These are phyloP conservation scores for Unio pictorum DNA, from an alignment of 2,888 invertebrate species.

Conservation along the genomic window DNA sequence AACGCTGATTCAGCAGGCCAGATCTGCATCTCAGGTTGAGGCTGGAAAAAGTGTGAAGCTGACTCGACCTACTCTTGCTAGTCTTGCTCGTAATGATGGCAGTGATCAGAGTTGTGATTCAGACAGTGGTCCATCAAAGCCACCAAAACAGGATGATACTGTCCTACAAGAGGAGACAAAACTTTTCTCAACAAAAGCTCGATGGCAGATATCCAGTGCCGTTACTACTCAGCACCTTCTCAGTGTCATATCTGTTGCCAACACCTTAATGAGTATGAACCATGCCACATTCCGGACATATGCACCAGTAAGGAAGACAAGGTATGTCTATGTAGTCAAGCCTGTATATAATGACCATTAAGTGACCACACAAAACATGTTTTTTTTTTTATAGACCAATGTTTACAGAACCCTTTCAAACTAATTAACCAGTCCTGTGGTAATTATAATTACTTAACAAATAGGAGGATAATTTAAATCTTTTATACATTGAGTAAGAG, in stretches of 20 bases:
- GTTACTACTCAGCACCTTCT: constrained; percentile 96
- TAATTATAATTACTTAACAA: no score
- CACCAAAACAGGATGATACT: background rate
- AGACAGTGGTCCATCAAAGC: constrained; percentile 1
- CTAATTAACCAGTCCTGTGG: no score
- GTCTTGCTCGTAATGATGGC: no score
- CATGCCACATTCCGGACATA: constrained; percentile 84
- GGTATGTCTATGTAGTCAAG: background rate
- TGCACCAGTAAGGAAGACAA: constrained; percentile 11
- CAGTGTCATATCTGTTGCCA: constrained; percentile 93
- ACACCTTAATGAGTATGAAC: constrained; percentile 97
- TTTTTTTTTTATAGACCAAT: no score
- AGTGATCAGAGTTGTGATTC: background rate
- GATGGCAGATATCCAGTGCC: constrained; percentile 97
- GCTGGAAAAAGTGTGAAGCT: constrained; percentile 1
- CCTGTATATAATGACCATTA: no score
- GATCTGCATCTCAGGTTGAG: constrained; percentile 12
- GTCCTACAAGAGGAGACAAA: constrained; percentile 34
- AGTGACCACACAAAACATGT: background rate
- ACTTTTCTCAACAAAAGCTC: constrained; percentile 80
- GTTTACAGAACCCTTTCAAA: no score
- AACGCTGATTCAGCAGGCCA: constrained; percentile 37
- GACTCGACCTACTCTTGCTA: no score
- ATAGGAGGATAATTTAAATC: no score
- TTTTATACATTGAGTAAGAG: no score